Base-by-base conservation (phyloP, 2,113 vertebrate species). In the Dicentrarchus labrax region DNA sequence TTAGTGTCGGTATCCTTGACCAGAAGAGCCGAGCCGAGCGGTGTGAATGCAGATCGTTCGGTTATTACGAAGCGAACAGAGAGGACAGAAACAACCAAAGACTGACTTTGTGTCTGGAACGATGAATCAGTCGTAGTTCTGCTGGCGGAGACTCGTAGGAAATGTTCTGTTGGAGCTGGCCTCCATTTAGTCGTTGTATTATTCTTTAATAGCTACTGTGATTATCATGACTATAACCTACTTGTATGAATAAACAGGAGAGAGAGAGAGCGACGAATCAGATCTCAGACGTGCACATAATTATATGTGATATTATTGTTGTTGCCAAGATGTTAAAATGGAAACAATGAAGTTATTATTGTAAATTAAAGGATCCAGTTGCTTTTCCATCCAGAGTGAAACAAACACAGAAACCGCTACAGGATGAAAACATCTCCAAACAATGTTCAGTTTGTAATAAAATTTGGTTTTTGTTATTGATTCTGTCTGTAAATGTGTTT, bases 141-240 rank as follows among this genome's bases (percentile, higher is more conserved):
- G 90, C 85, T 65, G 81, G 85, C 78, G 51, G 74, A 86, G 36
- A 60, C 13, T 2, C 16, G 36, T 15, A 36, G 53, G 56, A 79
- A 83, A 69, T 79, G 78, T 80, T 64, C 85, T 21, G 51, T 84
- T 53, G 92, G 94, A 95, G 94, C 95, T 92, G 95, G 93, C 86
- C 93, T 95, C 93, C 80, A 1, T 68, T 38, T 67, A 78, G 38
- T 77, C 57, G 19, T 76, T 54, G 16, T 66, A 9, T 67, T 70
- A 47, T 83, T 76, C 57, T 66, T 57, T 73, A 50, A 43, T 67
- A 62, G 17, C 64, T 51, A 69, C 82, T 88, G 78, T 76, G 72
- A 84, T 79, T 41, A 59, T 82, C 15, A 2, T 54, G 2, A 47
- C 56, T 81, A 24, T 78, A 78, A 80, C 51, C 68, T 6, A 5